Conservation (phyloP, 2,797 vertebrate genomes). For the Heteromormyrus szaboi region DNA sequence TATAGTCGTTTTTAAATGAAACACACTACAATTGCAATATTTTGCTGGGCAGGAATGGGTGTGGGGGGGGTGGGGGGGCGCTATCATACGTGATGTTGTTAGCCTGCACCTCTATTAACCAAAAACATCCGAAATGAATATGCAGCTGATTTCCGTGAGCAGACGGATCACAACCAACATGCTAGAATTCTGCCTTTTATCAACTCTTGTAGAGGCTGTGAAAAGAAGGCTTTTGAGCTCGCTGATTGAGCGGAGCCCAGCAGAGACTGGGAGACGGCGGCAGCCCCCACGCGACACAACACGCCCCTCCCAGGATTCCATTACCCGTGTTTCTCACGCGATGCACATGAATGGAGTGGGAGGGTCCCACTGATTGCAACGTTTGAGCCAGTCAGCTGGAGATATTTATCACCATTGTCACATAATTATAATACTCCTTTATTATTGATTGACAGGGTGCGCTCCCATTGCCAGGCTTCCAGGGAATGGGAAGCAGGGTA, state of each 20-base stretch:
- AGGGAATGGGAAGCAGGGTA: neutral
- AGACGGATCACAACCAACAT: neutral
- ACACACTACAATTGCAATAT: neutral
- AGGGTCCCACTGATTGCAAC: slow-evolving; percentile 1
- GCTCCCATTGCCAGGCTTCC: neutral
- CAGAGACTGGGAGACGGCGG: neutral
- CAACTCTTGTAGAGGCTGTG: neutral
- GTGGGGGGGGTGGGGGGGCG: too few relatives aligned
- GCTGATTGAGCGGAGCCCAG: neutral
- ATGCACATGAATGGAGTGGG: slow-evolving; percentile 7
- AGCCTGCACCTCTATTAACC: neutral
- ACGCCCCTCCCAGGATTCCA: neutral
- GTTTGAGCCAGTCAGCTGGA: neutral
- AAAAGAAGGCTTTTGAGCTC: neutral
- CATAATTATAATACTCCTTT: neutral
- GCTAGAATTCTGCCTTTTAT: neutral
- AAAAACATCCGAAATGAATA: neutral
- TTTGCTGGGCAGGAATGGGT: neutral
- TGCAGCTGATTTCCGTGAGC: neutral
- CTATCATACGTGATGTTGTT: neutral
- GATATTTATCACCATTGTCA: neutral
- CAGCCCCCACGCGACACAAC: neutral
- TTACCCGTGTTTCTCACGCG: neutral
- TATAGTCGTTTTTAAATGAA: neutral
- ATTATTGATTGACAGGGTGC: neutral